phyloP scores from a whole-genome alignment of 2,113 vertebrate species.

The Axis porcinus region DNA sequence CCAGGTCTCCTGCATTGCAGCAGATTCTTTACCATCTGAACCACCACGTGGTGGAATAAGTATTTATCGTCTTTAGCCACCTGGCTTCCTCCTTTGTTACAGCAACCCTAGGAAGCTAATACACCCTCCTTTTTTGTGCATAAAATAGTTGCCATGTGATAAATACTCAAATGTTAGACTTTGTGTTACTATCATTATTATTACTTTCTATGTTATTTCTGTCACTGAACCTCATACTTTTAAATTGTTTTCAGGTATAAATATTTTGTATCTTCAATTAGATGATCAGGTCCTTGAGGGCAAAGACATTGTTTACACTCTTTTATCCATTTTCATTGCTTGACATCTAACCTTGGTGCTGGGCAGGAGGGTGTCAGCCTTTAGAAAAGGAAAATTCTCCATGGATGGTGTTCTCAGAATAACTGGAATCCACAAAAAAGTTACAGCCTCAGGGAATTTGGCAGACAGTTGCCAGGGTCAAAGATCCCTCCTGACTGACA shows the following conservation, averaged over 20 bases:
- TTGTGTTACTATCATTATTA: neutral
- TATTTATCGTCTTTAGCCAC: neutral
- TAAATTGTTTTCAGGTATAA: neutral
- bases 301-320: neutral
- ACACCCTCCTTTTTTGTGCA: neutral
- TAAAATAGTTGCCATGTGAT: neutral
- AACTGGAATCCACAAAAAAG: slow-evolving; percentile 65
- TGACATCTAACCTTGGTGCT: neutral
- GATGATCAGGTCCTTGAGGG: neutral
- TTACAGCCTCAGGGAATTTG: slow-evolving; percentile 67
- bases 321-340: neutral
- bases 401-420: slow-evolving; percentile 71
- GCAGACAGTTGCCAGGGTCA: slow-evolving; percentile 58
- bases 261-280: neutral
- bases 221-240: neutral
- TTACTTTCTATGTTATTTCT: neutral
- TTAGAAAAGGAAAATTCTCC: slow-evolving; percentile 46
- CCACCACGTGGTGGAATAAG: neutral
- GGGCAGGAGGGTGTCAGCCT: neutral
- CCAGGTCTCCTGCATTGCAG: neutral
- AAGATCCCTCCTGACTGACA: slow-evolving; percentile 67
- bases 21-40: neutral
- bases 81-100: neutral
- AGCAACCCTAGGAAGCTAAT: neutral
- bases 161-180: neutral